Evolutionary conservation across 2,797 vertebrate genomes (phyloP), one percentile per base, ranked within the genome.

Genomic region (Mergus octosetaceus): DNA sequence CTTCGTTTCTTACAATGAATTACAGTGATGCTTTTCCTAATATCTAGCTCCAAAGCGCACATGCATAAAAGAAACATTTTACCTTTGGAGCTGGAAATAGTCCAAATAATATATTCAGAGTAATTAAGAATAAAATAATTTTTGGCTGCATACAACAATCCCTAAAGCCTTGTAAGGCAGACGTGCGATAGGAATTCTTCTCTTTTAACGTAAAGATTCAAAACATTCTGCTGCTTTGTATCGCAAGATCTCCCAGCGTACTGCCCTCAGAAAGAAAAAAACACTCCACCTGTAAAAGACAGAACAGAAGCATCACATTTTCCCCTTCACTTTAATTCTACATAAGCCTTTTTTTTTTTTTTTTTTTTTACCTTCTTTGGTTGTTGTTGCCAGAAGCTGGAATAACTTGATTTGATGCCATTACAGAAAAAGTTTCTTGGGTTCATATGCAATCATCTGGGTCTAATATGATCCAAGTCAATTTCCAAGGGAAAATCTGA

Each of bases 1-100:
- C 56, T 94, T 97, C 30, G 71, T 38, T 95, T 94, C n/a, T 91
- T 77, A 34, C 53, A 80, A 76, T 77, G 72, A 92, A 86, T 60
- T 91, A 95, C 87, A 96, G 70, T 28, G 2, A 80, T 87, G 65
- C 17, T 43, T 56, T 92, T 71, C 38, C 10, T 78, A 24, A 45
- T 79, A 78, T 61, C 72, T 87, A 86, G 43, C 60, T 65, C 57
- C 11, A 85, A 84, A 93, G 96, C 71, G 8, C 30, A 65, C 10
- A 53, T 73, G 34, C 49, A 45, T 51, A 20, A 73, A 94, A 79
- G 60, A 49, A 90, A 65, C 28, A 53, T 90, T 80, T 60, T 92
- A 49, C 71, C 61, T 82, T 79, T 73, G 58, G 69, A 53, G 57
- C 17, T 84, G 61, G 64, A 94, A 94, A 86, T 57, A 91, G 22